Evolutionary conservation across 2,797 vertebrate genomes (phyloP), one percentile per base, ranked within the genome.

Genomic region (Florisuga fusca): DNA sequence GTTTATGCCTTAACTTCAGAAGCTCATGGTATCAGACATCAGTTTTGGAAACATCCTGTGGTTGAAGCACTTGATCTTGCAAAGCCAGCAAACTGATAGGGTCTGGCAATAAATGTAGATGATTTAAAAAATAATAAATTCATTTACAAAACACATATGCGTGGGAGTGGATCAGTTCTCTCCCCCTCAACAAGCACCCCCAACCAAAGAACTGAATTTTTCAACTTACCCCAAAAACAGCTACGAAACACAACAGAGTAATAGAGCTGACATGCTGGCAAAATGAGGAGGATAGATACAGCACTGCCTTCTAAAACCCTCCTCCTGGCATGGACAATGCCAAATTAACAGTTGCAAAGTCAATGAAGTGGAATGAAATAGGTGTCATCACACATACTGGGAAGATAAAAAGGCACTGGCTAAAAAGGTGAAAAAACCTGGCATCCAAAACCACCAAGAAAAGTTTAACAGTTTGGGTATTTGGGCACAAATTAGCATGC

Each of bases 31-130:
- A 95, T 97, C 96, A 93, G 61, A 75, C 87, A 94, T 87, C 87
- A 92, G 94, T 95, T 97, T 96, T 96, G 93, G 95, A 97, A 97
- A 96, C 92, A 96, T 95, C 92, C 84, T 94, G 95, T 89, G 95
- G 95, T 68, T 90, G 72, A 89, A 92, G 88, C 68, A 77, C 64
- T 95, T 54, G 36, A 95, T 90, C 64, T 93, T 91, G 93, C 92
- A 94, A 78, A 94, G 84, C 63, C 68, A 94, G 84, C 59, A 92
- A 90, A 94, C 84, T 31, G 31, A 95, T 61, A 90, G 33, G 26
- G 90, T 82, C 90, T 90, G 77, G 64, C 71, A 96, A 69, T 86
- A 91, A 86, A 69, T n/a, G 33, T 1, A 84, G 80, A 81, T 19
- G 16, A 86, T 62, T 45, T 41, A 12, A 50, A 59, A 31, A 54